These are phyloP conservation scores for Volucella bombylans DNA, from an alignment of 2,888 invertebrate species.

Conservation along the genomic window DNA sequence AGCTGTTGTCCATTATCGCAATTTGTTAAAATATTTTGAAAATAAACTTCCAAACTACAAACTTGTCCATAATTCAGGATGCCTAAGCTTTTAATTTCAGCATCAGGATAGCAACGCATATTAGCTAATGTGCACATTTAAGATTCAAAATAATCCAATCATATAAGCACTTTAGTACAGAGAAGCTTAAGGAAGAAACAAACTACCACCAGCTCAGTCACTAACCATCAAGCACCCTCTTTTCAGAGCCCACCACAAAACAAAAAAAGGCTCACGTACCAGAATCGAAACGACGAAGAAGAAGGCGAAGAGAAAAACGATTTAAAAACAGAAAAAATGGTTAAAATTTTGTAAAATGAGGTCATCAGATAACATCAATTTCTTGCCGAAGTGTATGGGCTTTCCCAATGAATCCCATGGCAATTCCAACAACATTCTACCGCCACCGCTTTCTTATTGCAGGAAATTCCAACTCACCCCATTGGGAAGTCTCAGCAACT, in stretches of 20 bases:
- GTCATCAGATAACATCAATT: constrained; percentile 69
- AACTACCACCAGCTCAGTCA: constrained; percentile 26
- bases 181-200: neutral
- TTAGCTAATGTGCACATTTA: too few relatives aligned
- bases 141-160: too few relatives aligned
- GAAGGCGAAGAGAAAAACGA: neutral
- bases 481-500: constrained; percentile 55
- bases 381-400: constrained; percentile 70
- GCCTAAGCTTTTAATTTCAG: too few relatives aligned
- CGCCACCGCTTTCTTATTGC: constrained; percentile 31
- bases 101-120: too few relatives aligned
- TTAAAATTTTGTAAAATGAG: constrained; percentile 67
- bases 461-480: constrained; percentile 28
- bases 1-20: too few relatives aligned
- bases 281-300: neutral
- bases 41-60: too few relatives aligned
- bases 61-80: too few relatives aligned
- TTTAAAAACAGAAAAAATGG: constrained; percentile 29
- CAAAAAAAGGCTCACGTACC: neutral
- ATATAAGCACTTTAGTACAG: too few relatives aligned
- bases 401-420: constrained; percentile 59
- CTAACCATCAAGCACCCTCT: constrained; percentile 41
- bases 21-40: too few relatives aligned
- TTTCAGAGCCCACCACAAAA: too few relatives aligned
- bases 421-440: constrained; percentile 41